These are phyloP conservation scores for Kryptolebias marmoratus DNA, from an alignment of 2,113 vertebrate genomes.

Conservation along the genomic window DNA sequence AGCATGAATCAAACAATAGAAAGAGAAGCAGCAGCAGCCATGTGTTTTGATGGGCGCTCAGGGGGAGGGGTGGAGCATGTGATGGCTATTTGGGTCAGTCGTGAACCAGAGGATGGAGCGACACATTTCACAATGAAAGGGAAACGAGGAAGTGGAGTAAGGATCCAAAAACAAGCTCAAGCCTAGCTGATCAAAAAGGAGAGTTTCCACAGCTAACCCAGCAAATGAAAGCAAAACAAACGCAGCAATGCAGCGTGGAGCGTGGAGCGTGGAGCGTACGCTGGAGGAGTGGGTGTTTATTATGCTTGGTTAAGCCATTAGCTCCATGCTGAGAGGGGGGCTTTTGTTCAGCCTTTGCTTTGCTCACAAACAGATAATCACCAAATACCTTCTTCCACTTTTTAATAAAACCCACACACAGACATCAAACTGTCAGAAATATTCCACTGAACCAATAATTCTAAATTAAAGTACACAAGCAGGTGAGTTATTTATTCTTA, in stretches of 20 bases:
- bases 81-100: constrained; percentile 75
- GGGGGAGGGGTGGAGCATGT: constrained; percentile 65
- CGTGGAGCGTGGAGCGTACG: neutral
- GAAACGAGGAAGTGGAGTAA: constrained; percentile 1
- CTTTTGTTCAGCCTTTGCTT: constrained; percentile 73
- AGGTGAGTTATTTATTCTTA: neutral
- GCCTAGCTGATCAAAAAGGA: constrained; percentile 1
- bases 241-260: constrained; percentile 30
- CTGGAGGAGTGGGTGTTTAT: constrained; percentile 50
- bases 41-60: constrained; percentile 54
- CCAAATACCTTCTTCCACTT: constrained; percentile 18
- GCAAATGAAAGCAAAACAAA: constrained; percentile 20
- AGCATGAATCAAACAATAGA: constrained; percentile 49
- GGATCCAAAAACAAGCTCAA: neutral
- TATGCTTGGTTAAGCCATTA: constrained; percentile 76
- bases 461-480: constrained; percentile 3
- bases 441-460: neutral
- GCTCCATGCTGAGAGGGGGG: constrained; percentile 57
- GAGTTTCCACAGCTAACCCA: constrained; percentile 2
- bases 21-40: constrained; percentile 29
- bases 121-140: constrained; percentile 54
- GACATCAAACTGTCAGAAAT: neutral
- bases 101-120: constrained; percentile 45
- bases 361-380: constrained; percentile 24
- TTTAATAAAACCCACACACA: neutral